Evolutionary conservation across 2,797 vertebrate genomes (phyloP).

Genomic region (Tachyglossus aculeatus): DNA sequence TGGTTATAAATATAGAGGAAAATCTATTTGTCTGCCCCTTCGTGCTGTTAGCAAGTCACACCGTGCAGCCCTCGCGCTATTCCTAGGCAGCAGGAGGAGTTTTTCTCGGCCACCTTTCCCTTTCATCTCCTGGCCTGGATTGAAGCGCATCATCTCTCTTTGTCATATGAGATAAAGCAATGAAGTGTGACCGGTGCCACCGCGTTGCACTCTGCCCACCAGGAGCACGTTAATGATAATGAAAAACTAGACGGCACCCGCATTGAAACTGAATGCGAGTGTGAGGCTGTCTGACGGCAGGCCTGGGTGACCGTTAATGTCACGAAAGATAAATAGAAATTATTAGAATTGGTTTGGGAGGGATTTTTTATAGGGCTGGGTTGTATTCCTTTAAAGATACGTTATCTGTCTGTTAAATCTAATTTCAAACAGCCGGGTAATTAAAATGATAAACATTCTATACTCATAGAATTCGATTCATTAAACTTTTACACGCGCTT

Average conservation of each 20-base stretch:
- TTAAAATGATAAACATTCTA: constrained; percentile 77
- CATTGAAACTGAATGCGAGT: constrained; percentile 63
- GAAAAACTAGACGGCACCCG: constrained; percentile 73
- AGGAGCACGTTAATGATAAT: constrained; percentile 82
- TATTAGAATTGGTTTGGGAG: constrained; percentile 75
- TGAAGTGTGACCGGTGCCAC: constrained; percentile 82
- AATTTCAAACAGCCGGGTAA: constrained; percentile 73
- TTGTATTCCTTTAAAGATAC: constrained; percentile 74
- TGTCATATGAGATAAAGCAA: constrained; percentile 85
- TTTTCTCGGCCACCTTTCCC: constrained; percentile 70
- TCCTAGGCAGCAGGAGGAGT: constrained; percentile 77
- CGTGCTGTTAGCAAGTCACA: constrained; percentile 74
- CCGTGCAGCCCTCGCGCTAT: constrained; percentile 60
- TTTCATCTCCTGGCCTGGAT: constrained; percentile 71
- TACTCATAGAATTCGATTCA: constrained; percentile 71
- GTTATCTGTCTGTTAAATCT: constrained; percentile 74
- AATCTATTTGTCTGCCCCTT: constrained; percentile 89
- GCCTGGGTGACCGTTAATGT: constrained; percentile 75
- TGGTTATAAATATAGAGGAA: constrained; percentile 88
- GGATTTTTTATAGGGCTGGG: constrained; percentile 72
- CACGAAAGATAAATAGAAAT: constrained; percentile 80
- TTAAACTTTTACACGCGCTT: constrained; percentile 73
- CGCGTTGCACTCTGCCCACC: constrained; percentile 79
- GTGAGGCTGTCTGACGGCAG: constrained; percentile 72
- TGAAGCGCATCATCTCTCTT: constrained; percentile 76